Base-by-base conservation (phyloP, 2,113 vertebrate genomes). In the Cavia porcellus region DNA sequence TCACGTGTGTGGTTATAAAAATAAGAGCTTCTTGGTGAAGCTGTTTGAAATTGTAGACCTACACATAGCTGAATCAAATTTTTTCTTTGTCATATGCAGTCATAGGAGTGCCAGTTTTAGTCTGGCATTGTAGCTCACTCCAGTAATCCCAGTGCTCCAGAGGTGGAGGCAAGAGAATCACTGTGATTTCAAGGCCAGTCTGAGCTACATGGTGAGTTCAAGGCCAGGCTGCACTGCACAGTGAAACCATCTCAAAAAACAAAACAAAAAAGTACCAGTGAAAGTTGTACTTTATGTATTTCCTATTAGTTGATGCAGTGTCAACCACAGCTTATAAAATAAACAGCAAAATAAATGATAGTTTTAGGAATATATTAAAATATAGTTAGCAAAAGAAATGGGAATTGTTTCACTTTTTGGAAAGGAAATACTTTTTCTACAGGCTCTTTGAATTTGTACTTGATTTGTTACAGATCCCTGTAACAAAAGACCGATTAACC, bases 341-440 rank as follows among this genome's bases (percentile, higher is more conserved):
- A 84, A 38, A 89, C 68, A 92, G 22, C 64, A 82, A 74, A 86
- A 55, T 35, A 92, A 93, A 80, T 35, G 52, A 77, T 30, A 42
- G 25, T 86, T 92, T 81, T n/a, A 75, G 57, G 19, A 82, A 38
- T 88, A 83, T 64, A 38, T 57, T 81, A 35, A 74, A 81, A 64
- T 75, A 35, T 52, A 81, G 50, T 86, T 95, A 70, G 45, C 45
- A 55, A 75, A 92, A 88, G 79, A 92, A 64, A 50, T 74, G 45
- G 75, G 14, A 55, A n/a, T 3, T 42, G 24, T 85, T n/a, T 28
- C 64, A 22, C 68, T 72, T 88, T 61, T 45, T 74, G 55, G 17
- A 38, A 28, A 61, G 70, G 25, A 61, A 89, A 89, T 61, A 61
- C 55, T 77, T 45, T 89, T 75, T 89, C 25, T 42, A 47, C 11